Base-by-base conservation (phyloP, 37 sponge, comb jelly and placozoan species). In the Crambe crambe region DNA sequence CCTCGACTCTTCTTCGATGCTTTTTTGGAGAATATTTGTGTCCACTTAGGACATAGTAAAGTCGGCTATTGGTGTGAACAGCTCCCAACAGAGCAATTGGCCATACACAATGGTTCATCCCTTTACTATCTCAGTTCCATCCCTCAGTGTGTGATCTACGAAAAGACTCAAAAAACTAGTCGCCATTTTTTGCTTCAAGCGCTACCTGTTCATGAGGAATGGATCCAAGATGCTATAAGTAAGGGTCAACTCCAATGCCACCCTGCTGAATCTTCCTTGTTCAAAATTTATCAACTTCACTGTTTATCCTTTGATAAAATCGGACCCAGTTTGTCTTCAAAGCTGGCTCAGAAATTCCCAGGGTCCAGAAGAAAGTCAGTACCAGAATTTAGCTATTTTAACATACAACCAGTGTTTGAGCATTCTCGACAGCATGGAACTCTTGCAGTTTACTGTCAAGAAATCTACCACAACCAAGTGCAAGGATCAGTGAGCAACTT, bases 111-210 rank as follows among this genome's bases (percentile, higher is more conserved):
- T 37, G 86, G 87, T 3, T 85, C 87, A 30, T 25, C 83, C 26
- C 76, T 91, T 5, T 31, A 29, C 1, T 61, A 77, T 36, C 83
- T 77, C 31, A 83, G 66, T 36, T 17, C 22, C 8, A 27, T 36
- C 15, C 87, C 91, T 35, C 8, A 81, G 61, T 82, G 12, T 71
- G 26, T n/a, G n/a, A n/a, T n/a, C n/a, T n/a, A n/a, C n/a, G n/a
- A n/a, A n/a, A n/a, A n/a, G n/a, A n/a, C n/a, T 91, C 75, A 83
- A 17, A 86, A 78, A 42, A 91, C 91, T 1, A 81, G 85, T 15
- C 78, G 77, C 67, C 79, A 91, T 35, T 91, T 86, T 43, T 70
- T 91, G 0, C 72, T 85, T 21, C 79, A 85, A 51, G 83, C 79
- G 17, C 15, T 83, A 3, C 77, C 83, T 27, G 91, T 91, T 6